Evolutionary conservation across 2,888 invertebrate genomes (phyloP), one percentile per base, ranked within the genome.

Genomic region (Halictus ligatus): DNA sequence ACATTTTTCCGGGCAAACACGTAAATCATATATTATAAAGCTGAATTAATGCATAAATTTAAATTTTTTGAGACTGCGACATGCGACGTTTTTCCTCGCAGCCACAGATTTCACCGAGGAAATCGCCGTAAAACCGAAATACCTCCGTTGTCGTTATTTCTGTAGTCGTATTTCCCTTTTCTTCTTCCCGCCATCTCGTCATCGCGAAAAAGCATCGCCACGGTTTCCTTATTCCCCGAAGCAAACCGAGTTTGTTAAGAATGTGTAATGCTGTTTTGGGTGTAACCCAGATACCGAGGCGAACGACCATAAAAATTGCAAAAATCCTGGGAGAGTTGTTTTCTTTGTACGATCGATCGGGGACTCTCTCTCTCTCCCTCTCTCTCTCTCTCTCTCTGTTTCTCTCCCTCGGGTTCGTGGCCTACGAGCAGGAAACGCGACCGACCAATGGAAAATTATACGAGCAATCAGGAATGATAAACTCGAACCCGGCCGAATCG

Each of bases 381-480:
- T 10, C 10, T 46, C 46, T 46, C 3, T 54, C n/a, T 3, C 21
- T 8, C 50, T 21, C 8, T 21, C 54, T 18, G 2, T 10, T 21
- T 54, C 54, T 21, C 10, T n/a, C 15, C 4, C n/a, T 10, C 54
- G 3, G n/a, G 1, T 54, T n/a, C 54, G 54, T 54, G n/a, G 21
- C n/a, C 21, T 21, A 3, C 21, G 21, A 21, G 54, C n/a, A 54
- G 54, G 54, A n/a, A n/a, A n/a, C 54, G 54, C 54, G n/a, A n/a
- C 10, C 21, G 54, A n/a, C n/a, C 54, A 35, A 15, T 43, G 69
- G 29, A 40, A 69, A 35, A 35, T 69, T 21, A 50, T 29, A 21
- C 67, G 67, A 67, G 46, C 48, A 35, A 77, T 69, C 48, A 25
- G 29, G 48, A 77, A 67, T 10, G 58, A 77, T n/a, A 48, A 77